A percentile compares a stretch with the other conserved stretches of the same genome.
phyloP scores from a whole-genome alignment of 2,888 invertebrate genomes.

The Drosophila falleni region DNA sequence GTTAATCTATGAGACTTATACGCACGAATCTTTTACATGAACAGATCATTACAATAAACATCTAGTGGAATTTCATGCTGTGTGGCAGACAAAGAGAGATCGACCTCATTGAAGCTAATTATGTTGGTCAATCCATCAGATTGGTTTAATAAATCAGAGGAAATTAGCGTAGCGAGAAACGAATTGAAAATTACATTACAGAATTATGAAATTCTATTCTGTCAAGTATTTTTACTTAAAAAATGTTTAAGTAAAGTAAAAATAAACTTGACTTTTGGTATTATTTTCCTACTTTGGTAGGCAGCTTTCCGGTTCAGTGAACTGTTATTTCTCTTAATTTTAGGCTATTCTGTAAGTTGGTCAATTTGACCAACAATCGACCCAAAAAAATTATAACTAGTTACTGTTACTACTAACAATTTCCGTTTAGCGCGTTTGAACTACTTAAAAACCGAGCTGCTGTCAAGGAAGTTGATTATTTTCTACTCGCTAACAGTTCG shows the following conservation, averaged over 20 bases:
- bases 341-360: constrained; percentile 12
- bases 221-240: neutral
- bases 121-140: constrained; percentile 13
- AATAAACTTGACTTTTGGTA: neutral
- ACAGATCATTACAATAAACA: constrained; percentile 2
- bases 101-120: constrained; percentile 44
- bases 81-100: constrained; percentile 30
- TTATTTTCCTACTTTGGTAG: neutral
- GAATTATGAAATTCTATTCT: neutral
- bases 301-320: constrained; percentile 29
- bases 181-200: constrained; percentile 7
- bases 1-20: constrained; percentile 10
- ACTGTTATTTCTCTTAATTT: constrained; percentile 17
- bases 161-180: constrained; percentile 5
- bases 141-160: constrained; percentile 3
- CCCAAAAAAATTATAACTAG: constrained; percentile 33
- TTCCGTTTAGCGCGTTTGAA: constrained; percentile 48
- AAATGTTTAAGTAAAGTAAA: neutral
- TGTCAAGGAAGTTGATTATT: constrained; percentile 63
- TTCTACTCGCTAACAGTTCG: constrained; percentile 27
- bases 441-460: constrained; percentile 42
- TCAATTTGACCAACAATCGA: constrained; percentile 24
- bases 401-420: constrained; percentile 47
- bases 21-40: constrained; percentile 7
- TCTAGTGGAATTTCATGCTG: constrained; percentile 16